Evolutionary conservation across 2,888 invertebrate species (phyloP), one percentile per base, ranked within the genome.

Genomic region (Aspidapion aeneum): DNA sequence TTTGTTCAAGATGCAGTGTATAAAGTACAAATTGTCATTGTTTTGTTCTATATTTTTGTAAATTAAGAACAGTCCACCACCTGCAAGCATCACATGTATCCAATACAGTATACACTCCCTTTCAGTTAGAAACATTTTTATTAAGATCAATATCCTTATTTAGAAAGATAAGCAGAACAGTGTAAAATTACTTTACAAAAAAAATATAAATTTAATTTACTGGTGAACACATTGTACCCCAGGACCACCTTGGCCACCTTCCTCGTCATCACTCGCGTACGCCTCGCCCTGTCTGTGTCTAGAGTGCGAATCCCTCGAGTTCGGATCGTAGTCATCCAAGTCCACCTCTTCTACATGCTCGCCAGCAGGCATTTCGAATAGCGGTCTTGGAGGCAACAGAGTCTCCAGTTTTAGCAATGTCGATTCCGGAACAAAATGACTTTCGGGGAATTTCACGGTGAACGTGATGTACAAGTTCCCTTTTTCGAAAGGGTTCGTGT

Each of bases 401-500:
- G 81, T 82, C 78, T 94, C 94, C 68, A 96, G 81, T 74, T 85
- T 80, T 82, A 90, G 81, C 70, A 89, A 75, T 72, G 85, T 85
- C 60, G 85, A 85, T 69, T 87, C 86, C 67, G 85, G 84, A 35
- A 89, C 86, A 82, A 94, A 96, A 75, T 94, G 85, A 72, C 88
- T 89, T 51, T 86, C 85, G 52, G 97, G 97, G 81, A 96, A 96
- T 65, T 85, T 85, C 60, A 97, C 88, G 73, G 89, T 87, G 82
- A 98, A 96, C 72, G 91, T 90, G 62, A 97, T 86, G 75, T 90
- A 90, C 58, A 98, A 82, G 79, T 94, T 90, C 60, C 97, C 97
- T 77, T 88, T 90, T 73, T 93, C 91, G 77, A 91, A 90, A 3
- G 94, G 93, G 79, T 90, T 91, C 76, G 89, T 90, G 73, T 87